Conservation (phyloP, 2,888 invertebrate species). For the Entomobrya multifasciata region DNA sequence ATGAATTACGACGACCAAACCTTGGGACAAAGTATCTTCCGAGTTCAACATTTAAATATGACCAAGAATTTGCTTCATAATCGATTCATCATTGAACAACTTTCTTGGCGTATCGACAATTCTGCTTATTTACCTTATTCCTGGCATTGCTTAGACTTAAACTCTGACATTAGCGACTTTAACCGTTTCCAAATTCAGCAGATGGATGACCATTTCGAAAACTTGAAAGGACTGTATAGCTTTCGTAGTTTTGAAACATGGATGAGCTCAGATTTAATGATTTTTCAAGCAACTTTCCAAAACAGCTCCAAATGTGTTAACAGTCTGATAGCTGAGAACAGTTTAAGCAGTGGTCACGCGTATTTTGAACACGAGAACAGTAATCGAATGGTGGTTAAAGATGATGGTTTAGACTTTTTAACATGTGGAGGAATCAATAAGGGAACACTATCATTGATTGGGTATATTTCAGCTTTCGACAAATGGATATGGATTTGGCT, state of each 20-base stretch:
- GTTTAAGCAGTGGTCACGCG: neutral
- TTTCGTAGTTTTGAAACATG: neutral
- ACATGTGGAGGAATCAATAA: conserved; percentile 29
- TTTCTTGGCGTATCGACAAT: neutral
- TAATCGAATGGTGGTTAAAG: neutral
- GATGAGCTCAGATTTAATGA: neutral
- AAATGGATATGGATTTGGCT: conserved; percentile 31
- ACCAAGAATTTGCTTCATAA: too few relatives aligned
- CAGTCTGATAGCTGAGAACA: neutral
- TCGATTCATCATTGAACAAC: too few relatives aligned
- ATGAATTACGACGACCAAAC: neutral
- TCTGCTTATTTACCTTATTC: neutral
- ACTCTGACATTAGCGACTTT: neutral
- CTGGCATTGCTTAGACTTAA: neutral
- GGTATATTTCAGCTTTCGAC: too few relatives aligned
- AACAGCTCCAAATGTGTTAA: neutral
- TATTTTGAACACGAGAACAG: neutral
- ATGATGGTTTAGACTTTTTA: conserved; percentile 18
- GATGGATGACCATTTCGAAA: neutral
- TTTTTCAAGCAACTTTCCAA: neutral
- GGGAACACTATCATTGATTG: conserved; percentile 29
- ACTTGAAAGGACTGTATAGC: neutral
- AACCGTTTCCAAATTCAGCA: neutral
- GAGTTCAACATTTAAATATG: neutral
- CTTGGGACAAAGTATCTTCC: neutral